phyloP scores from a whole-genome alignment of 2,888 invertebrate genomes.

The Drosophila mimica region DNA sequence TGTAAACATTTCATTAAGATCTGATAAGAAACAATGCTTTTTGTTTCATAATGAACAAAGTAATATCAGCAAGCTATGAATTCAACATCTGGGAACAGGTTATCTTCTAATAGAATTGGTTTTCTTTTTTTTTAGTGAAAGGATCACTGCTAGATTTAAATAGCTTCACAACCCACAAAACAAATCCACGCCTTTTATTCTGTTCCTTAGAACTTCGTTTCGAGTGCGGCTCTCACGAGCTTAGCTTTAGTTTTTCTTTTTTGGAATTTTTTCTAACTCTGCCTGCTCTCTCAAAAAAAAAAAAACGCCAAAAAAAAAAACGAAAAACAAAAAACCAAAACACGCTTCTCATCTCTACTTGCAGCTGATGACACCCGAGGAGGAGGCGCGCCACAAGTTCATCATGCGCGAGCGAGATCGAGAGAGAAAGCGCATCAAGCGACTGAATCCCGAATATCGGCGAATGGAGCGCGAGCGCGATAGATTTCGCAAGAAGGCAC shows the following conservation, averaged over 20 bases:
- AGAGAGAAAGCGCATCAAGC: slow-evolving; percentile 79
- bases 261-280: slow-evolving; percentile 6
- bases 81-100: neutral
- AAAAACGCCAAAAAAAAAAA: slow-evolving; percentile 7
- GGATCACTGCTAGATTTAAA: neutral
- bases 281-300: slow-evolving; percentile 6
- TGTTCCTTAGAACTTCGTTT: slow-evolving; percentile 36
- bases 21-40: neutral
- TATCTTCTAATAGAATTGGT: neutral
- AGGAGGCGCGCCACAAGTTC: slow-evolving; percentile 80
- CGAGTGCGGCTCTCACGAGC: slow-evolving; percentile 1
- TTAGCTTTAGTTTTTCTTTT: slow-evolving; percentile 26
- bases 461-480: slow-evolving; percentile 80
- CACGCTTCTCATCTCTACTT: slow-evolving; percentile 78
- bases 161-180: neutral
- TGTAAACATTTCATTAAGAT: neutral
- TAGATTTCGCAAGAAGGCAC: slow-evolving; percentile 81
- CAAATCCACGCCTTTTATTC: slow-evolving; percentile 6
- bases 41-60: too few relatives aligned
- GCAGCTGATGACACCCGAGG: slow-evolving; percentile 80
- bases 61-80: neutral
- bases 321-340: slow-evolving; percentile 21
- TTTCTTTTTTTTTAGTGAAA: neutral
- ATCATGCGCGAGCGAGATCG: slow-evolving; percentile 81
- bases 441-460: slow-evolving; percentile 79